These are phyloP conservation scores for Conchocele bisecta DNA, from an alignment of 2,888 invertebrate genomes.

Conservation along the genomic window DNA sequence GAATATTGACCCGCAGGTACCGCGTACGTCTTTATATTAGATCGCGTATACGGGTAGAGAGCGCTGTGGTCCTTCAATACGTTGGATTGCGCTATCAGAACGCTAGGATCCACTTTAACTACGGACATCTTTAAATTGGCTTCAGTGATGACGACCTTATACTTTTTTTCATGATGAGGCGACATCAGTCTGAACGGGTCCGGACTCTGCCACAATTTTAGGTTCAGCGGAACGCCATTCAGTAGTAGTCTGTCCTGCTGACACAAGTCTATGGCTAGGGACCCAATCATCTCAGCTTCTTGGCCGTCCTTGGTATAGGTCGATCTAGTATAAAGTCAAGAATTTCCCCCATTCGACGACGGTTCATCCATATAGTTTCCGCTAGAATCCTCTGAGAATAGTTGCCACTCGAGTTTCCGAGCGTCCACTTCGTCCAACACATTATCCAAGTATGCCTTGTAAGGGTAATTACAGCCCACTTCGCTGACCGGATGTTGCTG, in stretches of 20 bases:
- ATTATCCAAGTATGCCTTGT: constrained; percentile 23
- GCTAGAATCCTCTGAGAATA: constrained; percentile 26
- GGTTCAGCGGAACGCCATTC: constrained; percentile 33
- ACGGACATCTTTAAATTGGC: not conserved
- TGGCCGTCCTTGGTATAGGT: constrained; percentile 7
- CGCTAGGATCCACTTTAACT: not conserved
- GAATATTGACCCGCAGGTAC: constrained; percentile 26
- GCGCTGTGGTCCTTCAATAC: no score
- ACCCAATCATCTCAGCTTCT: constrained; percentile 24
- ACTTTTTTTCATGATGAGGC: not conserved
- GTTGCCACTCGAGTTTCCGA: constrained; percentile 11
- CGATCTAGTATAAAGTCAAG: constrained; percentile 9
- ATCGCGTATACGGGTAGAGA: constrained; percentile 34
- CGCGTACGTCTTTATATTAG: constrained; percentile 29
- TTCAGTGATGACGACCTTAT: not conserved
- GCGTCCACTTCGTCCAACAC: not conserved
- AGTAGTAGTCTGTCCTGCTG: constrained; percentile 41
- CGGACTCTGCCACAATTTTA: constrained; percentile 16
- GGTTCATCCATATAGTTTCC: constrained; percentile 16
- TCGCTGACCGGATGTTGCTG: constrained; percentile 24
- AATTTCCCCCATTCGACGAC: constrained; percentile 13
- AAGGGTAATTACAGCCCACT: constrained; percentile 21
- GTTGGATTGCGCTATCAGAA: constrained; percentile 18
- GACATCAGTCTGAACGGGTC: not conserved
- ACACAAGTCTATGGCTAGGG: constrained; percentile 27